Base-by-base conservation (phyloP, 2,888 invertebrate species). In the Apodemia zela region DNA sequence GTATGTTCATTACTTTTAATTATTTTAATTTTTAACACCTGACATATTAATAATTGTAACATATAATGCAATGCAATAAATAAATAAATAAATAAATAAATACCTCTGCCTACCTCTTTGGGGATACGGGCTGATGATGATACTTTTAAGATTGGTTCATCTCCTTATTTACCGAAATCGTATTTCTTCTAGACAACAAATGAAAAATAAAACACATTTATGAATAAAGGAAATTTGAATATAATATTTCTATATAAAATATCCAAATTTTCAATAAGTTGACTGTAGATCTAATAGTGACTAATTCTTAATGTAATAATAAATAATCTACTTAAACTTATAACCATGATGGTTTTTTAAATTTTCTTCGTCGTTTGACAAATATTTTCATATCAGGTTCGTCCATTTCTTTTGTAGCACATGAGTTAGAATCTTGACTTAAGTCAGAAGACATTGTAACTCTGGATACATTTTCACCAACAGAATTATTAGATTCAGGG, bases 371-470 rank as follows among this genome's bases (percentile, higher is more conserved):
- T 71, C 88, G 79, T 70, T 76, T 85, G 11, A 86, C 79, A 70
- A 86, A 81, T 76, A 90, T 84, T 72, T 86, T 82, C 5, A 90
- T 77, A 72, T 90, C 90, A 21, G 90, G 90, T 63, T 73, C 78
- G 66, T 87, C 86, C 11, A 68, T 54, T 15, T 76, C 74, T 54
- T 71, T 73, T 68, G 59, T 57, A 64, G 54, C 29, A 15, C 13
- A 13, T 15, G 25, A 54, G 25, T 51, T 51, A 51, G 21, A 25
- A 21, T 25, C 54, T 15, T 15, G 54, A 54, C 25, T 54, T 54
- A 54, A 25, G 15, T 57, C 57, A 15, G 57, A 57, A 1, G 13
- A 21, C 15, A 54, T 7, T n/a, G 25, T 21, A 21, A 13, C 15
- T n/a, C 13, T 25, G 4, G 29, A 54, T 54, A 15, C 54, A 54